phyloP scores from a whole-genome alignment of 2,797 vertebrate genomes.

The Aphelocoma californica region DNA sequence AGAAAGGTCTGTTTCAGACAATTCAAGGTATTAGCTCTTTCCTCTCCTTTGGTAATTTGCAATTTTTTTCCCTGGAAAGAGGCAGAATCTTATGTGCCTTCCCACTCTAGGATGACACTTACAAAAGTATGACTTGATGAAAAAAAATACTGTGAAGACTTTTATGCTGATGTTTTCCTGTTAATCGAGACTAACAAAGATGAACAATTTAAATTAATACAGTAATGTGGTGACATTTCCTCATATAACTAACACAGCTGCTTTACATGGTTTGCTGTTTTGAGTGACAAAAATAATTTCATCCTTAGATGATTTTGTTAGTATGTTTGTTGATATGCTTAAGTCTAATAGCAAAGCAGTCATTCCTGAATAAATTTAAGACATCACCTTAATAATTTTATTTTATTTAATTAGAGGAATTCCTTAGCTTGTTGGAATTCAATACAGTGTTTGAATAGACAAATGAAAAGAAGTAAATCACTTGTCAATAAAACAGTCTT shows the following conservation, averaged over 20 bases:
- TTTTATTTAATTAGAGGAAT: background rate
- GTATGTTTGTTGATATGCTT: background rate
- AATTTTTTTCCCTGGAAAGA: background rate
- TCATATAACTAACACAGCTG: background rate
- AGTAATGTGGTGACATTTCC: background rate
- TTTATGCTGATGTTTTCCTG: background rate
- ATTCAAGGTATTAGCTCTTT: background rate
- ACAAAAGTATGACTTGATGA: background rate
- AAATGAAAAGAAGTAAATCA: background rate
- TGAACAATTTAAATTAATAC: background rate
- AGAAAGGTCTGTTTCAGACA: background rate
- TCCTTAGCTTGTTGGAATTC: background rate
- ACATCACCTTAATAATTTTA: background rate
- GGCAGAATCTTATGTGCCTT: background rate
- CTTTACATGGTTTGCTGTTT: background rate
- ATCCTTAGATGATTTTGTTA: background rate
- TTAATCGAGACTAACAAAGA: background rate
- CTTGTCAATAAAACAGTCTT: background rate
- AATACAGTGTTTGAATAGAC: background rate
- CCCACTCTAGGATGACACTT: background rate
- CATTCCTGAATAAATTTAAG: background rate
- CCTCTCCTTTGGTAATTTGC: background rate
- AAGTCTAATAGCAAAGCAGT: background rate
- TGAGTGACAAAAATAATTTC: conserved; percentile 36
- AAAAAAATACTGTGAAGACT: background rate